phyloP scores from a whole-genome alignment of 1,140 invertebrate genomes.

The Centruroides sculpturatus region DNA sequence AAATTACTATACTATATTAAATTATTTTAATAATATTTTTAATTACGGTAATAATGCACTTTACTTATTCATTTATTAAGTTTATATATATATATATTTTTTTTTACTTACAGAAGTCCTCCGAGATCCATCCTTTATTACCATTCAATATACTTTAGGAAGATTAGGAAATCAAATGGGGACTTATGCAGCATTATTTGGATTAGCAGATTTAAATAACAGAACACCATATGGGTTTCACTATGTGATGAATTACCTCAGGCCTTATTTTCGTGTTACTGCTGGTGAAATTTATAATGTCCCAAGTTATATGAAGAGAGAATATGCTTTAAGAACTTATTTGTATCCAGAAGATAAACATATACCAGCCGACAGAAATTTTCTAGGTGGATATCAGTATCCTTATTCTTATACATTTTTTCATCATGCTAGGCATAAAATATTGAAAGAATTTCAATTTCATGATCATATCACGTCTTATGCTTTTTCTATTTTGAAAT shows the following conservation, averaged over 20 bases:
- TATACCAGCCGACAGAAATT: slow-evolving; percentile 40
- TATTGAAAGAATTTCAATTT: slow-evolving; percentile 8
- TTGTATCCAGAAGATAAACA: slow-evolving; percentile 37
- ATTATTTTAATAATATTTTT: too few relatives aligned
- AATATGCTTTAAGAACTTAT: slow-evolving; percentile 39
- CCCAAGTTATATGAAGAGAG: not conserved
- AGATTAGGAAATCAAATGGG: slow-evolving; percentile 48
- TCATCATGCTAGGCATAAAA: slow-evolving; percentile 29
- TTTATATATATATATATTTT: not conserved
- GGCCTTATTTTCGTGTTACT: not conserved
- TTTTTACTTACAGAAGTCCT: not conserved
- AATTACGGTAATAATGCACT: too few relatives aligned
- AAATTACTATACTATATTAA: too few relatives aligned
- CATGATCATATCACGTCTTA: not conserved
- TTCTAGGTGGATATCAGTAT: slow-evolving; percentile 21
- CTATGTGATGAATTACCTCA: not conserved
- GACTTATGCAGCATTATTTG: slow-evolving; percentile 47
- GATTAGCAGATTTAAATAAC: slow-evolving; percentile 37
- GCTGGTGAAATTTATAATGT: not conserved
- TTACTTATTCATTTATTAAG: too few relatives aligned
- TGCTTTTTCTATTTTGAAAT: slow-evolving; percentile 9
- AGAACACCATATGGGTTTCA: slow-evolving; percentile 41
- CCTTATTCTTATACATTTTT: slow-evolving; percentile 14
- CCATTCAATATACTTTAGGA: slow-evolving; percentile 25
- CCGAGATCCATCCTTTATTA: not conserved